Percentiles rank a stretch among this genome's conserved stretches.
These are phyloP conservation scores for Tragelaphus imberbis DNA, from an alignment of 2,113 vertebrate species.

Conservation along the genomic window DNA sequence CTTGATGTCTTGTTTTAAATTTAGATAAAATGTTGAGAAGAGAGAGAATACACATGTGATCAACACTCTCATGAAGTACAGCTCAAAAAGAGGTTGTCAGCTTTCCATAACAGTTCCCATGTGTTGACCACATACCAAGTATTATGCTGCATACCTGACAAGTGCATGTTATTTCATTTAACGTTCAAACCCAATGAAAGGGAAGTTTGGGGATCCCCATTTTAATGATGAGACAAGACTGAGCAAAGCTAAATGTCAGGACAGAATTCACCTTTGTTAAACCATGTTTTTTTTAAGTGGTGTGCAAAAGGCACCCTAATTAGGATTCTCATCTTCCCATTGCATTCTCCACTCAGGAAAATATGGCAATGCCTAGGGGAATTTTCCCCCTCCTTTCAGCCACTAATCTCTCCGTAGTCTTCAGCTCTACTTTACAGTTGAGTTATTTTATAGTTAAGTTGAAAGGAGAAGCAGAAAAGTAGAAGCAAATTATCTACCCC, in stretches of 20 bases:
- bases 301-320: neutral
- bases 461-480: neutral
- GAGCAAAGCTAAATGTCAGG: neutral
- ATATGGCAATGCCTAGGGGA: neutral
- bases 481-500: neutral
- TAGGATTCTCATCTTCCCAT: neutral
- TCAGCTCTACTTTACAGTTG: neutral
- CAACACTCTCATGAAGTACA: neutral
- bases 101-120: neutral
- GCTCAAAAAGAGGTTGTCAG: neutral
- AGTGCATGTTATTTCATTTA: neutral
- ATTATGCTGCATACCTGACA: too few relatives aligned
- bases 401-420: neutral
- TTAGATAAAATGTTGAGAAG: neutral
- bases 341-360: neutral
- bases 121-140: neutral
- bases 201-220: neutral
- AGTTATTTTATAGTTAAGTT: neutral
- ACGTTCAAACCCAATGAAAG: neutral
- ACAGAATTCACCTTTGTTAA: neutral
- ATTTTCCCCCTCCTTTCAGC: neutral
- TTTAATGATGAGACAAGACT: neutral
- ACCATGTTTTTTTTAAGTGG: neutral
- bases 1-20: neutral
- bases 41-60: neutral